Base-by-base conservation (phyloP, 2,113 vertebrate genomes). In the Gadus chalcogrammus region DNA sequence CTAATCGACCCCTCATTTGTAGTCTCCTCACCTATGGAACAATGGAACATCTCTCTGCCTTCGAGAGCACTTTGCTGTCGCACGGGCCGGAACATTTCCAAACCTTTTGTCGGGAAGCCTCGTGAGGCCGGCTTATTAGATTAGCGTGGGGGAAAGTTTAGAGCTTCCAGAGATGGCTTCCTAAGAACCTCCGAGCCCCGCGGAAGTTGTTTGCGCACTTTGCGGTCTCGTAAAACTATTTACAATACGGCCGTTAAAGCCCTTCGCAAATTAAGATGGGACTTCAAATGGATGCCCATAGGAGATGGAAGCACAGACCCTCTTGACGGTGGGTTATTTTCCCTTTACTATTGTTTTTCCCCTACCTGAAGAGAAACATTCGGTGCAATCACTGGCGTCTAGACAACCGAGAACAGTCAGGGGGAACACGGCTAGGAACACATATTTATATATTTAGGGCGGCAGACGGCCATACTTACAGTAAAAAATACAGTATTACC, bases 401-500 rank as follows among this genome's bases (percentile, higher is more conserved):
- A 13, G 42, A 48, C 42, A 48, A 48, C 42, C 2, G 42, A 48
- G 42, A 48, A 48, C 42, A 48, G 42, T 48, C 2, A 48, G 12
- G 42, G 42, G 42, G 12, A 48, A 48, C 42, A 8, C 42, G 1
- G 42, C 42, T 11, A 48, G 42, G 42, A 48, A 48, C 42, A 48
- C 42, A 48, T 48, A 48, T 48, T 48, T 48, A 48, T 11, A 48
- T 48, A 20, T 48, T 12, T 31, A 5, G 52, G 24, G 17, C n/a
- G 72, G 52, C 71, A 72, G 68, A 68, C 68, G 79, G 76, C 35
- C n/a, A 12, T 48, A 22, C n/a, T 15, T 64, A 70, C 69, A 69
- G 65, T 80, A 82, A 85, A 86, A 76, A 64, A 81, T 60, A 72
- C 60, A 63, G 69, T 28, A 22, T 71, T 68, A 55, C 72, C 59